Evolutionary conservation across 1,140 invertebrate genomes (phyloP).

Genomic region (Lepidurus packardi): DNA sequence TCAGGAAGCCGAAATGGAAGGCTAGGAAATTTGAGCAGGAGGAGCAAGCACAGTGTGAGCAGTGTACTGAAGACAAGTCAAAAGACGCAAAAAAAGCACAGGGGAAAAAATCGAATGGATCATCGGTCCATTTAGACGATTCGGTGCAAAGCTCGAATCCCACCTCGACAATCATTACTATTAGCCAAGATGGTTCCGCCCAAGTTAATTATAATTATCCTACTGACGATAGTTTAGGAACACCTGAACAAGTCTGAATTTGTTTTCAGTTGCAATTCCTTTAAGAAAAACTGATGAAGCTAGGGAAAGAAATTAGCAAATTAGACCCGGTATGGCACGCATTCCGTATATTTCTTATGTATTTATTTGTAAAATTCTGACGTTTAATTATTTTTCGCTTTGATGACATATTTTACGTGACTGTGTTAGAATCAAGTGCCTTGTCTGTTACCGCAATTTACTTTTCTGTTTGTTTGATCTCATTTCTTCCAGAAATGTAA

Average conservation of each 20-base stretch:
- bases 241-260: slow-evolving; percentile 32
- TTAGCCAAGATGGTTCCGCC: slow-evolving; percentile 26
- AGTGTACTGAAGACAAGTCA: not conserved
- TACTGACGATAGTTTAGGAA: slow-evolving; percentile 27
- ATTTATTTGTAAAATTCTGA: slow-evolving; percentile 23
- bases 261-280: not conserved
- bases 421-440: slow-evolving; percentile 25
- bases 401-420: not conserved
- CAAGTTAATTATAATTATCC: slow-evolving; percentile 26
- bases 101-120: not conserved
- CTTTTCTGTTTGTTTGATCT: slow-evolving; percentile 6
- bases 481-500: slow-evolving; percentile 23
- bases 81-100: not conserved
- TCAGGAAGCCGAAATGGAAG: slow-evolving; percentile 27
- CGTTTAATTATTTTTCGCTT: slow-evolving; percentile 20
- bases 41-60: not conserved
- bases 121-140: not conserved
- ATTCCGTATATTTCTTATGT: slow-evolving; percentile 18
- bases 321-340: not conserved
- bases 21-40: slow-evolving; percentile 15
- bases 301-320: not conserved
- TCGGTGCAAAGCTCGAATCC: slow-evolving; percentile 29
- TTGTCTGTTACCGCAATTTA: slow-evolving; percentile 25
- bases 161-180: slow-evolving; percentile 33
- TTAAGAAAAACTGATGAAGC: not conserved